A percentile compares a stretch with the other conserved stretches of the same genome.
phyloP scores from a whole-genome alignment of 2,797 vertebrate species.

The Gorsachius magnificus region DNA sequence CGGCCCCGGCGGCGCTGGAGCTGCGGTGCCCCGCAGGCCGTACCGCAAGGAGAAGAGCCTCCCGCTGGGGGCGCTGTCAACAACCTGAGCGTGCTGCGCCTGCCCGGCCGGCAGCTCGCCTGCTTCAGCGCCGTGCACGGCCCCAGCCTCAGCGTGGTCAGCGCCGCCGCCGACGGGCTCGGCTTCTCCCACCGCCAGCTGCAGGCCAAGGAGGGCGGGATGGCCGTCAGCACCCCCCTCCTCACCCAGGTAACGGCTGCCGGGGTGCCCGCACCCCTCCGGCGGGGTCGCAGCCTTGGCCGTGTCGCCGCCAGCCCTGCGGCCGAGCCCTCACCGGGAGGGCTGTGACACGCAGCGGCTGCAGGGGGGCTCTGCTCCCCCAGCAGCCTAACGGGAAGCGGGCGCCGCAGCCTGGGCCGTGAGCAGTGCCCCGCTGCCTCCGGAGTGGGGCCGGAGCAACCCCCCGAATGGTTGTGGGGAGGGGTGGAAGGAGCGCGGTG shows the following conservation, averaged over 20 bases:
- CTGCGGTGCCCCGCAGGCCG: slow-evolving; percentile 68
- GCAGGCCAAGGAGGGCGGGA: slow-evolving; percentile 85
- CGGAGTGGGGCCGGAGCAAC: background rate
- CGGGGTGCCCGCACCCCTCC: background rate
- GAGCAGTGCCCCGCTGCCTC: no score
- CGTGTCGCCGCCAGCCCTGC: background rate
- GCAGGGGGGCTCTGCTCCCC: background rate
- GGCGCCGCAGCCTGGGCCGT: no score
- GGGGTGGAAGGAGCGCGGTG: fast-evolving
- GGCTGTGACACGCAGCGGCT: background rate
- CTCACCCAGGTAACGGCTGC: slow-evolving; percentile 84
- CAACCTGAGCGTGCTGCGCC: slow-evolving; percentile 89
- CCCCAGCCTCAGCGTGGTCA: slow-evolving; percentile 86
- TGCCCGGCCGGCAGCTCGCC: slow-evolving; percentile 77
- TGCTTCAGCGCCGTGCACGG: slow-evolving; percentile 89
- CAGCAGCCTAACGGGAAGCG: background rate
- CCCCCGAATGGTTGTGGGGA: background rate
- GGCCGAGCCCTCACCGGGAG: background rate
- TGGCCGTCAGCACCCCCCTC: slow-evolving; percentile 81
- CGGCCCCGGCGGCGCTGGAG: no score
- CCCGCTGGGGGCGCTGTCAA: slow-evolving; percentile 88
- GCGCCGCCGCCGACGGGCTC: slow-evolving; percentile 83
- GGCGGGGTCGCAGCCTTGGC: no score
- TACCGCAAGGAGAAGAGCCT: slow-evolving; percentile 88
- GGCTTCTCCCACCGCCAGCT: slow-evolving; percentile 90